Conservation (phyloP, 2,888 invertebrate genomes). For the Frankliniella fusca region DNA sequence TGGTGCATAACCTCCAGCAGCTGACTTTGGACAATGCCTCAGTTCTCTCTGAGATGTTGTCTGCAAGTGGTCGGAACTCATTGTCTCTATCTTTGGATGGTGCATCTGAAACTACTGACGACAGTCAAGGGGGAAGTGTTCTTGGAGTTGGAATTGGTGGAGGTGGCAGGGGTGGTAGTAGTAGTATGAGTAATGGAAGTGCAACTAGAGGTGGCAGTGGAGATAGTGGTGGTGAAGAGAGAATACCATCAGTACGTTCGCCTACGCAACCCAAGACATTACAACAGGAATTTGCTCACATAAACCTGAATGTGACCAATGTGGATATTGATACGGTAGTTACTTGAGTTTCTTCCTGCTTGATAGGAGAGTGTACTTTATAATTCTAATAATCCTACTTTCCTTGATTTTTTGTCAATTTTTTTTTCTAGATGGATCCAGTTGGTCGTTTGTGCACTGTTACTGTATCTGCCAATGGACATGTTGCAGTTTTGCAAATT, state of each 20-base stretch:
- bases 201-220: not conserved
- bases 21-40: slow-evolving; percentile 17
- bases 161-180: not conserved
- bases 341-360: not conserved
- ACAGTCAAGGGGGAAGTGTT: slow-evolving; percentile 1
- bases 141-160: not conserved
- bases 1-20: not conserved
- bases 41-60: slow-evolving; percentile 14
- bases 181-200: not conserved
- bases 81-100: not conserved
- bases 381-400: not conserved
- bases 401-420: slow-evolving; percentile 13
- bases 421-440: slow-evolving; percentile 51
- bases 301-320: slow-evolving; percentile 71
- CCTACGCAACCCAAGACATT: slow-evolving; percentile 48
- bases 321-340: slow-evolving; percentile 53
- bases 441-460: slow-evolving; percentile 57
- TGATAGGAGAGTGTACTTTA: not conserved
- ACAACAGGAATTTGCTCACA: slow-evolving; percentile 70
- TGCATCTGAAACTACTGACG: not conserved
- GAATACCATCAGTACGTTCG: not conserved
- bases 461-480: slow-evolving; percentile 53
- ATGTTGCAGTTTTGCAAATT: slow-evolving; percentile 57
- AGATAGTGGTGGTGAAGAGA: not conserved
- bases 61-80: not conserved